phyloP scores from a whole-genome alignment of 2,888 invertebrate species.

The Eristalis intricaria region DNA sequence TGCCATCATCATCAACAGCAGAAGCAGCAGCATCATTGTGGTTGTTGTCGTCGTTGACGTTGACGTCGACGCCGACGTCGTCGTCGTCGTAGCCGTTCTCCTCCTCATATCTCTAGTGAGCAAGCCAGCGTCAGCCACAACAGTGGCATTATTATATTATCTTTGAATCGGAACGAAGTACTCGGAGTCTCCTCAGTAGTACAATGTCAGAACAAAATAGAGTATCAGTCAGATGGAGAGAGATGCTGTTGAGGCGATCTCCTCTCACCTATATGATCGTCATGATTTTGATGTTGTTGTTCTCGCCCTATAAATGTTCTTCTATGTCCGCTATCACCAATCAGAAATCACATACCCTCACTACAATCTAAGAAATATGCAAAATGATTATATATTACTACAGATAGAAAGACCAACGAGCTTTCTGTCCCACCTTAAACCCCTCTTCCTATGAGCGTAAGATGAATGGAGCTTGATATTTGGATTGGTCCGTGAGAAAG shows the following conservation, averaged over 20 bases:
- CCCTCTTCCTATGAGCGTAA: neutral
- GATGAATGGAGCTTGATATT: slow-evolving; percentile 35
- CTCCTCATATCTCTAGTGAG: slow-evolving; percentile 45
- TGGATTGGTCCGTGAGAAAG: slow-evolving; percentile 41
- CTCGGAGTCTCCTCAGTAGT: slow-evolving; percentile 42
- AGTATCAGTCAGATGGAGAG: slow-evolving; percentile 47
- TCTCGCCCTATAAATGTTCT: slow-evolving; percentile 38
- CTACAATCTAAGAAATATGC: slow-evolving; percentile 49
- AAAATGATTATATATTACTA: slow-evolving; percentile 28
- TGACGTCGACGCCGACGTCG: slow-evolving; percentile 24
- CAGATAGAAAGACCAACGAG: slow-evolving; percentile 45
- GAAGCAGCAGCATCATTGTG: slow-evolving; percentile 62
- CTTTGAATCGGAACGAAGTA: slow-evolving; percentile 26
- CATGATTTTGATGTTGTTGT: slow-evolving; percentile 24
- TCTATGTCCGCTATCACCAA: slow-evolving; percentile 50
- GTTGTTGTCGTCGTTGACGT: slow-evolving; percentile 40
- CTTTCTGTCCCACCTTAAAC: slow-evolving; percentile 27
- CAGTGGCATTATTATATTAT: slow-evolving; percentile 50
- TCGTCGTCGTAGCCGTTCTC: slow-evolving; percentile 17
- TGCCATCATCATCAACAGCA: slow-evolving; percentile 64
- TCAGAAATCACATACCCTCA: slow-evolving; percentile 67
- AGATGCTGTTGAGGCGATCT: slow-evolving; percentile 9
- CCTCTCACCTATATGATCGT: neutral
- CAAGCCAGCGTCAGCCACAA: slow-evolving; percentile 35
- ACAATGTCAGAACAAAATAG: slow-evolving; percentile 35